Percentiles rank a stretch among this genome's conserved stretches.
These are phyloP conservation scores for Acleris emargana DNA, from an alignment of 2,888 invertebrate genomes.

Conservation along the genomic window DNA sequence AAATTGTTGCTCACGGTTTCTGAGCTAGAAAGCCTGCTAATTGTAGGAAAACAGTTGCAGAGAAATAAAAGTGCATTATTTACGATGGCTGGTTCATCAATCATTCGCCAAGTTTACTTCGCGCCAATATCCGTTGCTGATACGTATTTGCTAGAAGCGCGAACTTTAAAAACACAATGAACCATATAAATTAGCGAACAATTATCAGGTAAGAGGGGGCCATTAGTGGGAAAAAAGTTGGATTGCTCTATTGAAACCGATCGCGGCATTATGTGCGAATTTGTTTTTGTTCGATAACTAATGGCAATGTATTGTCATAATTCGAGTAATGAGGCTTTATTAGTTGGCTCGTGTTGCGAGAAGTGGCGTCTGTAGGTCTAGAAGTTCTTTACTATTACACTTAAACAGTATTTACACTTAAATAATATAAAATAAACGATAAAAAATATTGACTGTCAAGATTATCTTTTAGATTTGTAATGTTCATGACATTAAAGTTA, in stretches of 20 bases:
- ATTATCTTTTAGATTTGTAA: too few relatives aligned
- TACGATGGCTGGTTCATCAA: constrained; percentile 48
- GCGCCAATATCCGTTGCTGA: constrained; percentile 15
- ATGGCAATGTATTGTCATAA: constrained; percentile 32
- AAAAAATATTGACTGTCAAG: too few relatives aligned
- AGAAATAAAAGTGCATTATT: constrained; percentile 45
- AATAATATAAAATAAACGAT: too few relatives aligned
- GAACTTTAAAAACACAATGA: constrained; percentile 36
- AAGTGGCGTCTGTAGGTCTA: background rate
- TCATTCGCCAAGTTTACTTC: constrained; percentile 32
- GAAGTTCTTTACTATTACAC: too few relatives aligned
- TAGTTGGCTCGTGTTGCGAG: constrained; percentile 14
- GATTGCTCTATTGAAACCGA: constrained; percentile 67
- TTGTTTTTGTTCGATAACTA: constrained; percentile 51
- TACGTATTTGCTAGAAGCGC: constrained; percentile 21
- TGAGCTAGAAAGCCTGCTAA: constrained; percentile 72
- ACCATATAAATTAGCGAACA: constrained; percentile 55
- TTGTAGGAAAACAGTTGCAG: constrained; percentile 57
- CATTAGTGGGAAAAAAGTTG: constrained; percentile 55
- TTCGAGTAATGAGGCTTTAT: constrained; percentile 28
- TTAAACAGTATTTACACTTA: too few relatives aligned
- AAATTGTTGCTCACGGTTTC: constrained; percentile 68
- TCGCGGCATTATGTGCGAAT: constrained; percentile 53
- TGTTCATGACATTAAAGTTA: too few relatives aligned
- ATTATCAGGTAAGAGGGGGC: constrained; percentile 61